Percentiles rank a stretch among this genome's conserved stretches.
These are phyloP conservation scores for Saimiri boliviensis DNA, from an alignment of 2,113 vertebrate genomes.

Conservation along the genomic window DNA sequence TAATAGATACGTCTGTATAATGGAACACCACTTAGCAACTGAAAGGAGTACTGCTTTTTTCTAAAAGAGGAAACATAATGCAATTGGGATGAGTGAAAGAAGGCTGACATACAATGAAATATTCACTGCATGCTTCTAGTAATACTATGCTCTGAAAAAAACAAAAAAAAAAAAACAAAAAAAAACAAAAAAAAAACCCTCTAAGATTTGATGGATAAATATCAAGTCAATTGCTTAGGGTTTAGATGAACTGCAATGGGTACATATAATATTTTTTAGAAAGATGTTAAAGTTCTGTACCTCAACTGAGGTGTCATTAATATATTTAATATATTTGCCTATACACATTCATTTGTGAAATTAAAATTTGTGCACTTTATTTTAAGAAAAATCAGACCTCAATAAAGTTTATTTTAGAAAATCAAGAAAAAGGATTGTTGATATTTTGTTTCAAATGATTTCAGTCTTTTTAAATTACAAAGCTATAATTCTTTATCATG, in stretches of 20 bases:
- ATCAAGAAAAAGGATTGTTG: background rate
- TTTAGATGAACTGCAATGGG: background rate
- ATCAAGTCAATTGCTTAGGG: background rate
- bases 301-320: background rate
- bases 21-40: background rate
- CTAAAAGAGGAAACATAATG: background rate
- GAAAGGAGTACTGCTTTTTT: background rate
- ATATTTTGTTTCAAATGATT: background rate
- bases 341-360: background rate
- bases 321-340: background rate
- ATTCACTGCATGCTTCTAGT: background rate
- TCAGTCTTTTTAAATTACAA: background rate
- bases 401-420: background rate
- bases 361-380: background rate
- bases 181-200: background rate
- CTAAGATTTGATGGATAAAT: background rate
- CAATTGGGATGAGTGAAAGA: background rate
- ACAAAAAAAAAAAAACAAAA: background rate
- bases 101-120: background rate
- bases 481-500: background rate
- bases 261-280: too few species aligned
- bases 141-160: background rate
- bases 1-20: background rate
- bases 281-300: background rate
- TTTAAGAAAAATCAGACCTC: background rate